Conservation (phyloP, 2,888 invertebrate genomes). For the Acrobasis suavella region DNA sequence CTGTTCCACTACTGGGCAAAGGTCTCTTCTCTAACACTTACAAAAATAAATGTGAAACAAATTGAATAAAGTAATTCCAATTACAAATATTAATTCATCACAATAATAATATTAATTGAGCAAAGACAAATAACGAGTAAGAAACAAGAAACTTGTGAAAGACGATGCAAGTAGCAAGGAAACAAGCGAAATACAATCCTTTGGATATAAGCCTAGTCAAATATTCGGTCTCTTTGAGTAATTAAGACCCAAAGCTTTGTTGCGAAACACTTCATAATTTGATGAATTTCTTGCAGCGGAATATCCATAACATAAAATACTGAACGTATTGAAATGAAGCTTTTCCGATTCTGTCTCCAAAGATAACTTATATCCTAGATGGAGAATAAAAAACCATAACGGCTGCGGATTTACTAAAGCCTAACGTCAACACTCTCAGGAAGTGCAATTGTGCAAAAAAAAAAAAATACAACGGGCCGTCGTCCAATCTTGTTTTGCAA, state of each 20-base stretch:
- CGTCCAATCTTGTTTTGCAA: too few species aligned
- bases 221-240: constrained; percentile 31
- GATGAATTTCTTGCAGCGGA: constrained; percentile 22
- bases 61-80: too few species aligned
- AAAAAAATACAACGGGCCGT: too few species aligned
- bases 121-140: neutral
- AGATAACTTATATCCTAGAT: too few species aligned
- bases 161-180: constrained; percentile 15
- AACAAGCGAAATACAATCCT: constrained; percentile 21
- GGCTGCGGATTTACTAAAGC: too few species aligned
- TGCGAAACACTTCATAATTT: constrained; percentile 21
- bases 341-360: too few species aligned
- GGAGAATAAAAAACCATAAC: too few species aligned
- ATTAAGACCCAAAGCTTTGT: constrained; percentile 28
- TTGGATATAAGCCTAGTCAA: constrained; percentile 28
- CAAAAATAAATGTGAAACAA: too few species aligned
- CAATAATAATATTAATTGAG: neutral
- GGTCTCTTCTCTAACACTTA: too few species aligned
- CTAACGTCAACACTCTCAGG: too few species aligned
- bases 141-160: neutral
- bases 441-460: too few species aligned
- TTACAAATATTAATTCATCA: neutral
- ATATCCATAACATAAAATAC: constrained; percentile 1
- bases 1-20: too few species aligned
- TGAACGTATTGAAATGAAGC: neutral